phyloP scores from a whole-genome alignment of 2,113 vertebrate genomes.

The Hippocampus guttulatus region DNA sequence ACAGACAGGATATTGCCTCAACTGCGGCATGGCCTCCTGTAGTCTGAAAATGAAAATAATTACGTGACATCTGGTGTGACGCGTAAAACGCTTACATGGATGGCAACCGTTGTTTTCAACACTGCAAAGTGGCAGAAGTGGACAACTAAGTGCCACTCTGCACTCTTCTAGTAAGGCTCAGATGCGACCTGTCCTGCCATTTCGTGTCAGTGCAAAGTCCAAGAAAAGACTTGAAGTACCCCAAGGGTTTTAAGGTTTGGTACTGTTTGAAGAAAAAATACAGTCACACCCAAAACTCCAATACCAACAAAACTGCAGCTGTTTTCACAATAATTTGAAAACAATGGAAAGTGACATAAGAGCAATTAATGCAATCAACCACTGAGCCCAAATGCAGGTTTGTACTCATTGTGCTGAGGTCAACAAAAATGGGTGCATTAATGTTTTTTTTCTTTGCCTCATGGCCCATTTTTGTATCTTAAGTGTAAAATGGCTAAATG shows the following conservation, averaged over 20 bases:
- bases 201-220: not conserved
- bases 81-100: not conserved
- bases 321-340: not conserved
- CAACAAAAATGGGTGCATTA: slow-evolving; percentile 3
- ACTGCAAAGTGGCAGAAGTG: not conserved
- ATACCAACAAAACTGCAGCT: too few species aligned
- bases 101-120: not conserved
- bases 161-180: not conserved
- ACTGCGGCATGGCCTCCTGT: not conserved
- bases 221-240: too few species aligned
- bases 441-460: not conserved
- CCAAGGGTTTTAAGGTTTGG: too few species aligned
- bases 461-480: not conserved
- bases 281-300: too few species aligned
- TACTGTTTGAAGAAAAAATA: too few species aligned
- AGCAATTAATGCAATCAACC: slow-evolving; percentile 25
- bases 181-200: not conserved
- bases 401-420: not conserved
- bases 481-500: not conserved
- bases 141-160: not conserved
- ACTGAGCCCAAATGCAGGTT: not conserved
- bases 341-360: fast-evolving
- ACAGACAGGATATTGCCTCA: not conserved
- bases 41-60: not conserved
- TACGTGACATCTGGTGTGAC: not conserved